Percentiles rank a stretch among this genome's conserved stretches.
phyloP scores from a whole-genome alignment of 2,888 invertebrate genomes.

The Ophion obscuratus region DNA sequence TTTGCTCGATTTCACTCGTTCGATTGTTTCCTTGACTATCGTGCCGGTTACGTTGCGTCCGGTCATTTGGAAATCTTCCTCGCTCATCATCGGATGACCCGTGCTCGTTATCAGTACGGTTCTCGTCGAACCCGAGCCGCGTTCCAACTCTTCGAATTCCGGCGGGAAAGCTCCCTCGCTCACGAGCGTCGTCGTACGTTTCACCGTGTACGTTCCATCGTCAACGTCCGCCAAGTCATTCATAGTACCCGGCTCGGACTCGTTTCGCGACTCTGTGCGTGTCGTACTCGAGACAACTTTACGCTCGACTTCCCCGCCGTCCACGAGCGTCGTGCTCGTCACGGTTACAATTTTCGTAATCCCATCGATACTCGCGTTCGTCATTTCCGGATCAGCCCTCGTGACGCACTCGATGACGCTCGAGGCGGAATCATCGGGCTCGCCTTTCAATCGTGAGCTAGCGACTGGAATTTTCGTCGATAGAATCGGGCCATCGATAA shows the following conservation, averaged over 20 bases:
- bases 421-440: conserved; percentile 6
- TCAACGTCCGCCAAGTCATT: conserved; percentile 59
- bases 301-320: conserved; percentile 62
- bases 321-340: conserved; percentile 60
- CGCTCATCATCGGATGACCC: conserved; percentile 47
- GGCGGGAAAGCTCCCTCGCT: conserved; percentile 59
- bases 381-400: conserved; percentile 30
- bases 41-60: conserved; percentile 58
- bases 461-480: conserved; percentile 41
- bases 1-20: conserved; percentile 60
- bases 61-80: conserved; percentile 61
- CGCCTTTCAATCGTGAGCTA: not conserved
- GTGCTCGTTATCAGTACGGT: conserved; percentile 56
- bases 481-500: conserved; percentile 4
- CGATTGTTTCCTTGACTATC: conserved; percentile 66
- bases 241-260: conserved; percentile 67
- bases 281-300: conserved; percentile 50
- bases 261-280: conserved; percentile 36
- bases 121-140: conserved; percentile 53
- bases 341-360: conserved; percentile 71
- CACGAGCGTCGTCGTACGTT: conserved; percentile 59
- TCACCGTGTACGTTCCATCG: conserved; percentile 57
- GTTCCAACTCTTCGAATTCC: conserved; percentile 52
- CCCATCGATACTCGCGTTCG: conserved; percentile 49
- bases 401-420: conserved; percentile 38